Percentiles rank a stretch among this genome's conserved stretches.
phyloP scores from a whole-genome alignment of 2,888 invertebrate genomes.

The Didymodactylos carnosus region DNA sequence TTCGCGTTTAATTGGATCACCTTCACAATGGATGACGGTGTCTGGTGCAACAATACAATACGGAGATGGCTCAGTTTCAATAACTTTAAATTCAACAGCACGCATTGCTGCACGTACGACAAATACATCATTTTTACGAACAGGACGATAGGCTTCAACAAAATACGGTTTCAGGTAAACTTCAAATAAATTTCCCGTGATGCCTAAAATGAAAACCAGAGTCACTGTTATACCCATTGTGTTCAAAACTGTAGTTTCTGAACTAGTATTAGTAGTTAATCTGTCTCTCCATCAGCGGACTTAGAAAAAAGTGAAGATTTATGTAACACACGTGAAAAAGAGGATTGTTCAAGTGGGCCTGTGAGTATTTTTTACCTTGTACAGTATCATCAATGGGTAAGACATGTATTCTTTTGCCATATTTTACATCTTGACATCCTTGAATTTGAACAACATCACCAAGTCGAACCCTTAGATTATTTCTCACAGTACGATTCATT shows the following conservation, averaged over 20 bases:
- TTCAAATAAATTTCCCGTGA: constrained; percentile 60
- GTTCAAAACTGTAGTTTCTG: too few species aligned
- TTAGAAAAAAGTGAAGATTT: too few species aligned
- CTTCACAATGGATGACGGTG: constrained; percentile 95
- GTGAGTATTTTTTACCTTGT: too few species aligned
- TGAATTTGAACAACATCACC: constrained; percentile 13
- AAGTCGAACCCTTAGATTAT: constrained; percentile 14
- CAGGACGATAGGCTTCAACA: constrained; percentile 90
- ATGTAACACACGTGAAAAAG: too few species aligned
- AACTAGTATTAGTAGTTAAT: too few species aligned
- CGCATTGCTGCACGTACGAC: constrained; percentile 82
- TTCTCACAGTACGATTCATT: constrained; percentile 15
- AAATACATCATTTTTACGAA: constrained; percentile 84
- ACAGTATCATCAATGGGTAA: constrained; percentile 96
- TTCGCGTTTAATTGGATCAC: constrained; percentile 91
- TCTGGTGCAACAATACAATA: constrained; percentile 98
- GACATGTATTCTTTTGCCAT: constrained; percentile 89
- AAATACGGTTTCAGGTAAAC: constrained; percentile 97
- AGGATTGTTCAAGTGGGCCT: too few species aligned
- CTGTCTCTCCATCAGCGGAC: too few species aligned
- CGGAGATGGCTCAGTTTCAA: constrained; percentile 87
- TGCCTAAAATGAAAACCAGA: too few species aligned
- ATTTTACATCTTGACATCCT: constrained; percentile 56
- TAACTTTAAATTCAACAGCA: constrained; percentile 96
- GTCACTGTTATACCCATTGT: too few species aligned